Conservation (phyloP, 1,140 invertebrate species). For the Drosophila micromelanica region DNA sequence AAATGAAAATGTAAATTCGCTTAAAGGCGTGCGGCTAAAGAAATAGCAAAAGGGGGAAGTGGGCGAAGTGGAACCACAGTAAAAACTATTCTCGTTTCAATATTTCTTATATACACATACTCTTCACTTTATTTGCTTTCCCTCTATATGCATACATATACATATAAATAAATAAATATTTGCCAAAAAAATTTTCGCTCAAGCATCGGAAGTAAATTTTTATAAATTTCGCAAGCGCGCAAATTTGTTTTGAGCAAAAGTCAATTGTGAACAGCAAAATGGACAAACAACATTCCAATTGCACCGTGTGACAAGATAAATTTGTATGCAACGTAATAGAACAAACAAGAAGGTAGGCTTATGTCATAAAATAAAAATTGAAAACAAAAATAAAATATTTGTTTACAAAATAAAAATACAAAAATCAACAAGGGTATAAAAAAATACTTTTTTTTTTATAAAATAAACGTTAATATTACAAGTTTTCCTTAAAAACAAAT, state of each 20-base stretch:
- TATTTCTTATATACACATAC: conserved; percentile 25
- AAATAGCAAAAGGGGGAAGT: conserved; percentile 7
- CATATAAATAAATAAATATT: background rate
- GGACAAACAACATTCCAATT: conserved; percentile 30
- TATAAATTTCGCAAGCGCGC: conserved; percentile 12
- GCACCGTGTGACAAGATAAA: conserved; percentile 35
- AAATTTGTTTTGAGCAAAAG: conserved; percentile 37
- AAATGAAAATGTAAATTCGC: conserved; percentile 79
- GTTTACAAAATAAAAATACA: no score
- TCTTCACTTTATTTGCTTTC: conserved; percentile 21
- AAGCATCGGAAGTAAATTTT: conserved; percentile 25
- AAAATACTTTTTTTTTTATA: no score
- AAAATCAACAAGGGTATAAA: no score
- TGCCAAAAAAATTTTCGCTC: background rate
- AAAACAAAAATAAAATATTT: no score
- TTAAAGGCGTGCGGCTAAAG: conserved; percentile 53
- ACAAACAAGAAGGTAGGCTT: background rate
- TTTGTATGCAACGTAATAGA: background rate
- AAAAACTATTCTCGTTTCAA: conserved; percentile 41
- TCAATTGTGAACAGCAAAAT: conserved; percentile 45
- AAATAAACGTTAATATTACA: no score
- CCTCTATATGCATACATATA: background rate
- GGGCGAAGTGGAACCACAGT: background rate
- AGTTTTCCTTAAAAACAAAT: no score
- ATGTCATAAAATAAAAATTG: no score